Conservation (phyloP, 2,113 vertebrate species). For the Pycnonotus jocosus region DNA sequence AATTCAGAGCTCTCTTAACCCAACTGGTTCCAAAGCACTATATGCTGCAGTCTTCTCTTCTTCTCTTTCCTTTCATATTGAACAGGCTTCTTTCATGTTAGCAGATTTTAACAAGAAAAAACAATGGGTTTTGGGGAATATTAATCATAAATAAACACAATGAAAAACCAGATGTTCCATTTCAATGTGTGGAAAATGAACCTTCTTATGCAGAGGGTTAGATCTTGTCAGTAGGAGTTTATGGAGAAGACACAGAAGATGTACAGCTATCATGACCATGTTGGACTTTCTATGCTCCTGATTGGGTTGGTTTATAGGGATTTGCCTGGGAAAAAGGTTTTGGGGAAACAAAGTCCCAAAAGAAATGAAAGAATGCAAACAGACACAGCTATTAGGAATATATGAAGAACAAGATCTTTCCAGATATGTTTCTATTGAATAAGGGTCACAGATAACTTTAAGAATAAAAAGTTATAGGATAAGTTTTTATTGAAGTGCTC, state of each 20-base stretch:
- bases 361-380: neutral
- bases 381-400: neutral
- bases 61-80: neutral
- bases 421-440: neutral
- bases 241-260: neutral
- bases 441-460: neutral
- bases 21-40: neutral
- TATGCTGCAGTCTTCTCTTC: neutral
- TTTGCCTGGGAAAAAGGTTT: neutral
- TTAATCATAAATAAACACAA: neutral
- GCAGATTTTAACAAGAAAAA: neutral
- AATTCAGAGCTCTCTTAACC: neutral
- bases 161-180: neutral
- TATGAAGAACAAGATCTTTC: neutral
- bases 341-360: neutral
- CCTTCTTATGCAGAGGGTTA: neutral
- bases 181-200: neutral
- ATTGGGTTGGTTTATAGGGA: neutral
- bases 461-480: neutral
- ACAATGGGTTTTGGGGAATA: neutral
- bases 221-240: neutral
- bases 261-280: neutral
- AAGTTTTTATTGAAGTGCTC: neutral
- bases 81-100: neutral
- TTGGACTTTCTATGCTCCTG: neutral